Evolutionary conservation across 2,113 vertebrate species (phyloP), one percentile per base, ranked within the genome.

Genomic region (Grammomys dolichurus): DNA sequence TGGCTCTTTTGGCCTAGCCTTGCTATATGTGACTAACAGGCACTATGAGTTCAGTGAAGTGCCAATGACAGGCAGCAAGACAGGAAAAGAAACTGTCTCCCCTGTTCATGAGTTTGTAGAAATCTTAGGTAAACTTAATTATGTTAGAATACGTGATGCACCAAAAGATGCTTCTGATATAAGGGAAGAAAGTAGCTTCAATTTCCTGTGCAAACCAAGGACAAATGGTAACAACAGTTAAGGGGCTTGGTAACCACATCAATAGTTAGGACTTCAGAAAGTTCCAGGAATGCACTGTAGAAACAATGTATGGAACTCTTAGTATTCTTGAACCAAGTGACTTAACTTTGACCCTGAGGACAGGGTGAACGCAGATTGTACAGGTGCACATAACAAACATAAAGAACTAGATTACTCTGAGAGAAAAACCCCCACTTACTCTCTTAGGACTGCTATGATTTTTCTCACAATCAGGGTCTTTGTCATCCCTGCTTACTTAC

Each of bases 401-500:
- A 33, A 89, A 69, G 40, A 89, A 73, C 58, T 19, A 4, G 46
- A 7, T 48, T 10, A 63, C 8, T 54, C 33, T 36, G 26, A 51
- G 69, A 70, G 70, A 89, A 89, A 81, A 87, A 51, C 65, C 92
- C 11, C 14, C 33, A 86, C 51, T 22, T n/a, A 33, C 3, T 72
- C 17, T 48, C 70, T 70, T 85, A 31, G 90, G 31, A 48, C 36
- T 65, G 90, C 28, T 22, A 56, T 9, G 2, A 78, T 28, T 16
- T 20, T 86, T 5, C 13, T 63, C 46, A n/a, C 7, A 17, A 24
- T 3, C 93, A 36, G 63, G 65, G 16, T 46, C 51, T 12, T 0
- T 0, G 1, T 33, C 2, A 28, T 19, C 1, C 31, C n/a, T 40
- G 1, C 80, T 81, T 70, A 98, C 98, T 97, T 97, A 99, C 99